phyloP scores from a whole-genome alignment of 2,888 invertebrate genomes.

The Periphyllus acericola region DNA sequence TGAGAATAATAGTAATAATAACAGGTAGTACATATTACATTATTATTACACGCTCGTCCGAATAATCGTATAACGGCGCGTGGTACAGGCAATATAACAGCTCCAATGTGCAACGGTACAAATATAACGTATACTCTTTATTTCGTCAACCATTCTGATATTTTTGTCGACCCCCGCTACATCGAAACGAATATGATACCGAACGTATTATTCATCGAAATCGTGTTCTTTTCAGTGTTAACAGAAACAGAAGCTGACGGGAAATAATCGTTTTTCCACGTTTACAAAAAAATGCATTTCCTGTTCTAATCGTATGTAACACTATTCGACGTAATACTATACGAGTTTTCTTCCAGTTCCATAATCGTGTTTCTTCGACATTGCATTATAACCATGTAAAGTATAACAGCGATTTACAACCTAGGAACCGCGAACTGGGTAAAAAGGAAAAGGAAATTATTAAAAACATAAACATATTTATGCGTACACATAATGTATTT shows the following conservation, averaged over 20 bases:
- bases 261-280: no score
- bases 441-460: background rate
- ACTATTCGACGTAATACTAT: no score
- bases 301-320: no score
- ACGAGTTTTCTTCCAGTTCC: no score
- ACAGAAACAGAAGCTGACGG: no score
- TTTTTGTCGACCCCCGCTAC: background rate
- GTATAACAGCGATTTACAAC: background rate
- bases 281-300: no score
- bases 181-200: no score
- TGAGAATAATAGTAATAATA: background rate
- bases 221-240: no score
- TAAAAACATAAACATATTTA: background rate
- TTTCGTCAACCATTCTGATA: background rate
- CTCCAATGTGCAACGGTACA: background rate
- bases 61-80: conserved; percentile 1
- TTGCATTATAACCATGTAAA: no score
- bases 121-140: background rate
- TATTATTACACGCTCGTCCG: background rate
- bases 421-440: background rate
- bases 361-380: no score
- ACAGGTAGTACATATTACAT: background rate
- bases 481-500: background rate
- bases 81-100: conserved; percentile 36
- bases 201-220: no score